A percentile compares a stretch with the other conserved stretches of the same genome.
Conservation (phyloP, 2,888 invertebrate genomes). For the Nomada fabriciana region DNA sequence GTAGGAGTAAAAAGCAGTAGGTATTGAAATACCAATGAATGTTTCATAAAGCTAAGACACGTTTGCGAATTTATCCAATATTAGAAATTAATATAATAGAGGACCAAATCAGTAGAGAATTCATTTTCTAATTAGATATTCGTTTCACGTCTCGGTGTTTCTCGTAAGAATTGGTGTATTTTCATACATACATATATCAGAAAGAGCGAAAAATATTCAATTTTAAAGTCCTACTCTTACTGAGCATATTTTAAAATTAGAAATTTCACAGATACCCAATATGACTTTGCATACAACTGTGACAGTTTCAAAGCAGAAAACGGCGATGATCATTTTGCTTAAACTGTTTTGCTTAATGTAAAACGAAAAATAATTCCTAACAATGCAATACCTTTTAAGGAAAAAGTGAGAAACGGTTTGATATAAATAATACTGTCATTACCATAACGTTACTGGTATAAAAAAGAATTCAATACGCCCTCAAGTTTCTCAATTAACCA, state of each 20-base stretch:
- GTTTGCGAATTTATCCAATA: background rate
- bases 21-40: background rate
- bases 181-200: background rate
- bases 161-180: constrained; percentile 28
- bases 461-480: too few relatives aligned
- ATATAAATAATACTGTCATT: too few relatives aligned
- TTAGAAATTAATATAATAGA: constrained; percentile 10
- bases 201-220: background rate
- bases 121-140: constrained; percentile 5
- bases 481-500: too few relatives aligned
- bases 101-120: constrained; percentile 21
- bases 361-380: too few relatives aligned
- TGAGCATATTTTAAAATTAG: background rate
- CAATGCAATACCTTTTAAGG: too few relatives aligned
- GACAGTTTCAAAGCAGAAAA: background rate
- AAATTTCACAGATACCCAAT: background rate
- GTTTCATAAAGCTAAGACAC: background rate
- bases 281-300: background rate
- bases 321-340: constrained; percentile 3
- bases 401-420: too few relatives aligned
- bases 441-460: too few relatives aligned
- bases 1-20: background rate
- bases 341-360: background rate
- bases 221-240: background rate
- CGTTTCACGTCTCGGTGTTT: constrained; percentile 25